phyloP scores from a whole-genome alignment of 2,888 invertebrate species.

The Hypomecis atomaria region DNA sequence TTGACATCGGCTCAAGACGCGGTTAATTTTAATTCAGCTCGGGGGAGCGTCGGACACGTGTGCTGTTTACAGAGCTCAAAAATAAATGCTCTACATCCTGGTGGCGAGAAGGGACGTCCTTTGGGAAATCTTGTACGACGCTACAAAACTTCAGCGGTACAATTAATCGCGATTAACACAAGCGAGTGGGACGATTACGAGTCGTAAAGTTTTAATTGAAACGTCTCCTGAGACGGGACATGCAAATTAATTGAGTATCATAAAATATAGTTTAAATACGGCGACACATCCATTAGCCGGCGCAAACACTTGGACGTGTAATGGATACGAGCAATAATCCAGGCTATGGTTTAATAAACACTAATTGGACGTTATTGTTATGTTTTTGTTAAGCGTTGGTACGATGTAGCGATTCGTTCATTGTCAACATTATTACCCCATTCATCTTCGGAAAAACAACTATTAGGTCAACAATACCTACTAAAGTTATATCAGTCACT shows the following conservation, averaged over 20 bases:
- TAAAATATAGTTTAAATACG: conserved; percentile 50
- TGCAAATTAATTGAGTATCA: conserved; percentile 65
- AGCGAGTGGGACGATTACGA: conserved; percentile 57
- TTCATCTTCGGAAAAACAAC: background rate
- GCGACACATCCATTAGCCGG: conserved; percentile 50
- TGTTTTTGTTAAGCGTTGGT: background rate
- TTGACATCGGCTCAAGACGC: conserved; percentile 20
- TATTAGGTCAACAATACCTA: background rate
- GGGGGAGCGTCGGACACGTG: conserved; percentile 24
- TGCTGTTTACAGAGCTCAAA: conserved; percentile 37
- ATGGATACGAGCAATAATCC: conserved; percentile 34
- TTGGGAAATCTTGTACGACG: conserved; percentile 32
- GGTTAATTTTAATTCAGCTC: conserved; percentile 33
- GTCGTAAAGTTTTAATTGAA: conserved; percentile 62
- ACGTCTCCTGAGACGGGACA: conserved; percentile 54
- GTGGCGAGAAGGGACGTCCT: conserved; percentile 26
- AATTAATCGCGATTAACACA: conserved; percentile 63
- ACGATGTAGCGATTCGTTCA: background rate
- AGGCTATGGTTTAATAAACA: conserved; percentile 23
- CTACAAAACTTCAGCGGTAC: conserved; percentile 41
- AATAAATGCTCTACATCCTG: conserved; percentile 41
- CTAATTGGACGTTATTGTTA: conserved; percentile 21
- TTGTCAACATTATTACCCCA: background rate
- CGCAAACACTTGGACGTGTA: conserved; percentile 37
- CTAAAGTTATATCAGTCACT: background rate